Evolutionary conservation across 35 echinoderm and acorn worm species (phyloP), one percentile per base, ranked within the genome.

Genomic region (Amphiura filiformis): DNA sequence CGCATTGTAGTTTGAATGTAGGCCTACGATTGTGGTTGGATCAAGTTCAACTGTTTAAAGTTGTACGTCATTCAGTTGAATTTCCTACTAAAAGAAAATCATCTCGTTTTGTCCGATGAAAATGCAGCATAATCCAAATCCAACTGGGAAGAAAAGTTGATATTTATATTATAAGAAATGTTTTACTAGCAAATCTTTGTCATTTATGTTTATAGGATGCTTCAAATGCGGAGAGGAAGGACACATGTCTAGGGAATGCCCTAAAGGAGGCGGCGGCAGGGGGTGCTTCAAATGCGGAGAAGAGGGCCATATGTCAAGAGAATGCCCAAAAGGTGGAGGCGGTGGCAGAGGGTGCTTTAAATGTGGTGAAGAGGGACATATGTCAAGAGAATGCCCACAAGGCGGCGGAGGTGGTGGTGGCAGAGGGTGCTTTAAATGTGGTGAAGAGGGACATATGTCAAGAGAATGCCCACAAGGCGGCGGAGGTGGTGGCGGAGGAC

Each of bases 361-460:
- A 0, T 90, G 93, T 91, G 88, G 89, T n/a, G 84, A 91, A 42
- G 84, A 85, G 32, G 94, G 90, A 32, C 94, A 96, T 36, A 84
- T 86, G 56, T 57, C 82, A 13, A 83, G 86, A 35, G 94, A 96
- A 1, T 96, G 94, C 31, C 86, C 90, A 23, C 84, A 65, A 52
- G 7, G 57, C 80, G 75, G 34, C 39, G 30, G 35, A 11, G 37
- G 76, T 11, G 32, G 33, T 44, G 39, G 82, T 34, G 39, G 39
- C 35, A 36, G 39, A 57, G 76, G 83, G n/a, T 94, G 92, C 75
- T 86, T 56, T 64, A 94, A 89, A 81, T 94, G 92, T 85, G 81
- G 82, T 34, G 88, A 94, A 81, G 38, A 26, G 0, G 92, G 92
- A 18, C 92, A 94, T 77, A 90, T 94, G 44, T 82, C 87, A 34